A percentile compares a stretch with the other conserved stretches of the same genome.
Evolutionary conservation across 2,797 vertebrate genomes (phyloP).

Genomic region (Pseudochaenichthys georgianus): DNA sequence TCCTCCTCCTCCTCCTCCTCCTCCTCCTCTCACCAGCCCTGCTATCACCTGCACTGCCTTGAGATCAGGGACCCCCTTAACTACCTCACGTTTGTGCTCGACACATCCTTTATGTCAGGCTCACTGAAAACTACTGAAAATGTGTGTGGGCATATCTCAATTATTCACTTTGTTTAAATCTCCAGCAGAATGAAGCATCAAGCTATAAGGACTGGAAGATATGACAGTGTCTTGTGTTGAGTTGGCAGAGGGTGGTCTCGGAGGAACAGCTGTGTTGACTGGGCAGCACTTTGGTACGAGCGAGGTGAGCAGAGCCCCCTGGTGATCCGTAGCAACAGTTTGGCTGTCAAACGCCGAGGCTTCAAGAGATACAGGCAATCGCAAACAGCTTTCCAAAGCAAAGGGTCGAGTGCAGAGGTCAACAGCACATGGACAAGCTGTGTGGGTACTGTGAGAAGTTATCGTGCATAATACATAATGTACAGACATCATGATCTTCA

Average conservation of each 20-base stretch:
- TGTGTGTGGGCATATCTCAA: slow-evolving; percentile 49
- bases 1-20: slow-evolving; percentile 57
- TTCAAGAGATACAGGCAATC: slow-evolving; percentile 73
- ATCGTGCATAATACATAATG: slow-evolving; percentile 82
- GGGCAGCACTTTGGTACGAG: slow-evolving; percentile 88
- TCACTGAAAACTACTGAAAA: slow-evolving; percentile 56
- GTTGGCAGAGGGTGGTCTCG: slow-evolving; percentile 72
- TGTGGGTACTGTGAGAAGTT: slow-evolving; percentile 74
- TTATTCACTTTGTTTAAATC: slow-evolving; percentile 63
- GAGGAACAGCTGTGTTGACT: slow-evolving; percentile 74
- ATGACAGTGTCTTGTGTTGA: slow-evolving; percentile 63
- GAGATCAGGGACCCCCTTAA: slow-evolving; percentile 66
- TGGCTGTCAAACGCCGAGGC: slow-evolving; percentile 73
- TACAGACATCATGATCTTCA: slow-evolving; percentile 78
- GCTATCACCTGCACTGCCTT: slow-evolving; percentile 61
- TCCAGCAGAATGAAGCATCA: slow-evolving; percentile 63
- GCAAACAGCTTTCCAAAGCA: slow-evolving; percentile 79
- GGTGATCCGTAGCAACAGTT: slow-evolving; percentile 77
- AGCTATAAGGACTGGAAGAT: slow-evolving; percentile 65
- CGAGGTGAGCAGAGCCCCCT: slow-evolving; percentile 80
- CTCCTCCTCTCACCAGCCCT: slow-evolving; percentile 64
- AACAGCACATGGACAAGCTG: slow-evolving; percentile 74
- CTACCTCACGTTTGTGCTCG: slow-evolving; percentile 79
- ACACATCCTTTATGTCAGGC: slow-evolving; percentile 73
- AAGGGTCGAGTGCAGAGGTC: slow-evolving; percentile 75